Evolutionary conservation across 2,888 invertebrate species (phyloP).

Genomic region (Ischnus inquisitorius): DNA sequence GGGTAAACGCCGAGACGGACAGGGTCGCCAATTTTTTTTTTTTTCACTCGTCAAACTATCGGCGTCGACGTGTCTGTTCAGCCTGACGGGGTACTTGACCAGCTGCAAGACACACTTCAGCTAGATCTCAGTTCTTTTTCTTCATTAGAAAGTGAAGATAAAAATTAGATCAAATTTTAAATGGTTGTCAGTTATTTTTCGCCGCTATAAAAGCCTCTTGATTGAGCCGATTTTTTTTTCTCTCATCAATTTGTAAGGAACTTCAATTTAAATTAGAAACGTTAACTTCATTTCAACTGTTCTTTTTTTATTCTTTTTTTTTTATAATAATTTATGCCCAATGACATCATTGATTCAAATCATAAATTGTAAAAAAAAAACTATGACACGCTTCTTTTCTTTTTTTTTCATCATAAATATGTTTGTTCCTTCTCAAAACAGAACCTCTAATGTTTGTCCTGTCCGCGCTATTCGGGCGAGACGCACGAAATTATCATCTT

Average conservation of each 20-base stretch:
- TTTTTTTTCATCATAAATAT: not conserved
- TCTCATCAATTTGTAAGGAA: not conserved
- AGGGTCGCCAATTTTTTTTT: slow-evolving; percentile 71
- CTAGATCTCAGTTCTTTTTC: not conserved
- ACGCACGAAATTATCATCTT: not conserved
- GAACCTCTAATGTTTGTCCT: not conserved
- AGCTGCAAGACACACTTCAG: not conserved
- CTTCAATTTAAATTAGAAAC: no score
- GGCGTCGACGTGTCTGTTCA: slow-evolving; percentile 2
- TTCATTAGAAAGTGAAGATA: not conserved
- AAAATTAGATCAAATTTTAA: not conserved
- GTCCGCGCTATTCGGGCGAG: not conserved
- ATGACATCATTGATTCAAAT: not conserved
- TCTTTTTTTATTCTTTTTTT: no score
- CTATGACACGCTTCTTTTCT: no score
- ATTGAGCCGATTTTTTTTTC: not conserved
- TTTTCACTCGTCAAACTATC: slow-evolving; percentile 1
- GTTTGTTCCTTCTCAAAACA: not conserved
- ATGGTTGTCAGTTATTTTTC: not conserved
- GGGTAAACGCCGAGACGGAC: slow-evolving; percentile 74
- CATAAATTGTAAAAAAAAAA: not conserved
- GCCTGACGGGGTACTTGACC: not conserved
- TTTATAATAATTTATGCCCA: not conserved
- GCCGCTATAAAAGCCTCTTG: not conserved
- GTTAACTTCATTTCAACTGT: no score